Conservation (phyloP, 2,888 invertebrate species). For the Trypoxylon attenuatum region DNA sequence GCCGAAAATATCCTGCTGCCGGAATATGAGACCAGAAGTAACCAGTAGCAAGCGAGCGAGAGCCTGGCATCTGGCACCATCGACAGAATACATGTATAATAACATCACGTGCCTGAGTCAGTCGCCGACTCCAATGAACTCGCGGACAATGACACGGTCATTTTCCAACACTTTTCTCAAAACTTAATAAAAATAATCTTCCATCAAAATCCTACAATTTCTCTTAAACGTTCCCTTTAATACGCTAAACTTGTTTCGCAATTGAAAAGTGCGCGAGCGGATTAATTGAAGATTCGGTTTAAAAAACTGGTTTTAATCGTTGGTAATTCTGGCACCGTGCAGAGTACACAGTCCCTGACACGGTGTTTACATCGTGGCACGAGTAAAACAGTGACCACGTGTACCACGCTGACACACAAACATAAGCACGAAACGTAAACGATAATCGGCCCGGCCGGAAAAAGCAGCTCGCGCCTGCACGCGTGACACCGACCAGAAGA, state of each 20-base stretch:
- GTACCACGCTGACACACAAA: slow-evolving; percentile 59
- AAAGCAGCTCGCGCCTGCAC: slow-evolving; percentile 34
- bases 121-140: slow-evolving; percentile 1
- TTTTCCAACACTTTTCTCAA: not conserved
- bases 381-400: slow-evolving; percentile 59
- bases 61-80: slow-evolving; percentile 64
- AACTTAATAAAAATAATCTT: too few relatives aligned
- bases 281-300: too few relatives aligned
- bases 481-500: slow-evolving; percentile 42
- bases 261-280: too few relatives aligned
- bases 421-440: slow-evolving; percentile 54
- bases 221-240: too few relatives aligned
- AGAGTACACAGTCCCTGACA: slow-evolving; percentile 28
- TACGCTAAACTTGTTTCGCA: too few relatives aligned
- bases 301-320: too few relatives aligned
- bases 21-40: slow-evolving; percentile 67
- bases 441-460: slow-evolving; percentile 38
- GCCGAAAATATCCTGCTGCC: slow-evolving; percentile 65
- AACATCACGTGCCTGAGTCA: slow-evolving; percentile 60
- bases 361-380: slow-evolving; percentile 48
- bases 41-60: slow-evolving; percentile 47
- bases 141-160: slow-evolving; percentile 5
- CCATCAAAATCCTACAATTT: too few relatives aligned
- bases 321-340: not conserved
- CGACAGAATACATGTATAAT: slow-evolving; percentile 62